Evolutionary conservation across 2,113 vertebrate genomes (phyloP).

Genomic region (Nestor notabilis): DNA sequence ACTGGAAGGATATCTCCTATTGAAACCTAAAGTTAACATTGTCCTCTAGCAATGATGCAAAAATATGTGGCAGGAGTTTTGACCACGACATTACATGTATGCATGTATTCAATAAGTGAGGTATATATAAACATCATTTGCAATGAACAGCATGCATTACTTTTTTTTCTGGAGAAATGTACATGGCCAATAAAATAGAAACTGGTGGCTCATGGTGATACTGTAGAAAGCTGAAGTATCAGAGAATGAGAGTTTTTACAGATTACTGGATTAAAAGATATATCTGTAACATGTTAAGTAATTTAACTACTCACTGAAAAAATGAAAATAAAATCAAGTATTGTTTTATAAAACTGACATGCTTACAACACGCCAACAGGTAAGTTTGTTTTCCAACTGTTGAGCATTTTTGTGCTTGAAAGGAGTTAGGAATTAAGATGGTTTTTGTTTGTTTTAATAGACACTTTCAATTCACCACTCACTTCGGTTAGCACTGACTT

Average conservation of each 20-base stretch:
- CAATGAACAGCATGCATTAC: not conserved
- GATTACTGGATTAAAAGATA: not conserved
- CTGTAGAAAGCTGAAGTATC: not conserved
- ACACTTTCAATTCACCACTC: not conserved
- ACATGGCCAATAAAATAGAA: not conserved
- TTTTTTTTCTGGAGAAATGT: not conserved
- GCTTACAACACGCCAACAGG: not conserved
- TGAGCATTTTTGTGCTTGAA: not conserved
- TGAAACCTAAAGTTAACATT: not conserved
- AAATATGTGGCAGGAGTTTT: not conserved
- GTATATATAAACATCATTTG: not conserved
- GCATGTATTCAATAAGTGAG: rapidly evolving
- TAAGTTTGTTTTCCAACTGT: not conserved
- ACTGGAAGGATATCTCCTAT: not conserved
- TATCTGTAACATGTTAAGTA: not conserved
- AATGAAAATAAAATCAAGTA: not conserved
- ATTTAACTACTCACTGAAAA: not conserved
- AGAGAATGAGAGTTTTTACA: not conserved
- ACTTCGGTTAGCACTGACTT: not conserved
- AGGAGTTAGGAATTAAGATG: not conserved
- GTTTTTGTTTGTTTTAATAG: not conserved
- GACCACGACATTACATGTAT: not conserved
- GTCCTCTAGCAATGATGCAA: not conserved
- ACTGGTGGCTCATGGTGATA: not conserved
- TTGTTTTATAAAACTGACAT: not conserved